Conservation (phyloP, 2,797 vertebrate genomes). For the Oreonectes daqikongensis region DNA sequence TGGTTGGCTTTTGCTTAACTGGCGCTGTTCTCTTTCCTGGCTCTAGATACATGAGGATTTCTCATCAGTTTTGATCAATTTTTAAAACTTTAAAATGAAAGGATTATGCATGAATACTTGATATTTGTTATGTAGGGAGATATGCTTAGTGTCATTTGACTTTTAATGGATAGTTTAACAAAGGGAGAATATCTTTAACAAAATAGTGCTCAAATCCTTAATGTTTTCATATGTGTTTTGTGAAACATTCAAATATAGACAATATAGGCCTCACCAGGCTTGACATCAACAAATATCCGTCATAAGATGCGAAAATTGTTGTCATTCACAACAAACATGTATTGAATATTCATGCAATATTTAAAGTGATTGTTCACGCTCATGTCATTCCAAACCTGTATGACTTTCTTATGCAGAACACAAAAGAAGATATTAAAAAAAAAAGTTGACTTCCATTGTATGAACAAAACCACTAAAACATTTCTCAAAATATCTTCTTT, state of each 20-base stretch:
- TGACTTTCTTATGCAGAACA: too few species aligned
- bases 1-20: conserved; percentile 51
- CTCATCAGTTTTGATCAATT: background rate
- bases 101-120: background rate
- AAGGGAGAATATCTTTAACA: too few species aligned
- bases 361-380: too few species aligned
- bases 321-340: background rate
- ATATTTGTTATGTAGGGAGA: background rate
- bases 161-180: background rate
- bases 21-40: conserved; percentile 49
- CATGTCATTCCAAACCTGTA: too few species aligned
- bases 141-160: too few species aligned
- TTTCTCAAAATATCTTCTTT: too few species aligned
- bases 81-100: background rate
- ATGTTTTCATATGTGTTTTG: too few species aligned
- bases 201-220: too few species aligned
- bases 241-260: background rate
- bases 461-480: too few species aligned
- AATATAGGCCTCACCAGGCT: background rate
- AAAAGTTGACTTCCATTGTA: too few species aligned
- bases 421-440: too few species aligned
- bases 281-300: background rate
- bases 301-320: background rate
- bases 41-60: too few species aligned
- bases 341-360: background rate